Percentiles rank a stretch among this genome's conserved stretches.
phyloP scores from a whole-genome alignment of 2,797 vertebrate genomes.

The Merluccius polli region DNA sequence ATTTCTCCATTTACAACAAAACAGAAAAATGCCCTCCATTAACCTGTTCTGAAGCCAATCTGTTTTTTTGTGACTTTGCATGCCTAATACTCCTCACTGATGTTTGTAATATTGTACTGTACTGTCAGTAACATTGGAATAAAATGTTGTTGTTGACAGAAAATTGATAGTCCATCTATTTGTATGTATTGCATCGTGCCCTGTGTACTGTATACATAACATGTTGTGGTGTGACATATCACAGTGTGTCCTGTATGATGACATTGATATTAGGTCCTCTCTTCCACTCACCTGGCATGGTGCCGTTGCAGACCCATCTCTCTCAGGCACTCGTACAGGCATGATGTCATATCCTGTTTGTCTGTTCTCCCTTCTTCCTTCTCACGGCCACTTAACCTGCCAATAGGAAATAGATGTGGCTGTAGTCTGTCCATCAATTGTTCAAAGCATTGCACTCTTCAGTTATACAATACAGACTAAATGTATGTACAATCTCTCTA shows the following conservation, averaged over 20 bases:
- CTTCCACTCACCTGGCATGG: conserved; percentile 66
- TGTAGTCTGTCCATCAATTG: conserved; percentile 13
- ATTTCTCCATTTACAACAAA: background rate
- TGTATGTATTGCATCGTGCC: background rate
- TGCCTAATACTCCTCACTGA: background rate
- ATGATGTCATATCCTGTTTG: conserved; percentile 71
- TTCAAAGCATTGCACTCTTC: background rate
- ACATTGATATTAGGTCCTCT: background rate
- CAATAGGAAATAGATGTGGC: conserved; percentile 9
- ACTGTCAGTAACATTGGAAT: background rate
- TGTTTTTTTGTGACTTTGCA: no score
- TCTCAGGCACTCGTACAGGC: conserved; percentile 81
- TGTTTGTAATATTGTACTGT: background rate
- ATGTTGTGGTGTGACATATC: background rate
- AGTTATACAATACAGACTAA: background rate
- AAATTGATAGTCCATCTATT: no score
- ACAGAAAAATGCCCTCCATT: background rate
- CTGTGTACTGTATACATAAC: background rate
- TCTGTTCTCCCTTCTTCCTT: conserved; percentile 19
- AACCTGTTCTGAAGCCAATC: background rate
- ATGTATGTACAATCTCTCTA: background rate
- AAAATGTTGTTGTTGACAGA: background rate
- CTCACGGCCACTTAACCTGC: conserved; percentile 7
- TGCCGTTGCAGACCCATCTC: conserved; percentile 81
- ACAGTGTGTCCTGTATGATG: background rate